Conservation (phyloP, 2,888 invertebrate genomes). For the Autographa pulchrina region DNA sequence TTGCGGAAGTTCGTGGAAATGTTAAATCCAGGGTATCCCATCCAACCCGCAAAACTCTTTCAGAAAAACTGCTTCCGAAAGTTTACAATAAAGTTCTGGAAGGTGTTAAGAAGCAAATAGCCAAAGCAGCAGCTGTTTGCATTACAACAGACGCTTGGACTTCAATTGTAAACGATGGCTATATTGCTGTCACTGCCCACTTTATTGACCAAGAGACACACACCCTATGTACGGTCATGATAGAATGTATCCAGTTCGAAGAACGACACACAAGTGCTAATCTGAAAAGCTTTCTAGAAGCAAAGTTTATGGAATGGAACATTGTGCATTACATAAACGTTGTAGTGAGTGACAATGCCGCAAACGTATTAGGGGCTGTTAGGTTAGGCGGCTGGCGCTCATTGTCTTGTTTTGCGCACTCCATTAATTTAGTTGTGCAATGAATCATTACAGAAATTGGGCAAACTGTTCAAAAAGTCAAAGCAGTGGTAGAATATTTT, state of each 20-base stretch:
- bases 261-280: slow-evolving; percentile 29
- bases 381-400: slow-evolving; percentile 30
- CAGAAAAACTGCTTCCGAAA: slow-evolving; percentile 7
- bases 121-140: slow-evolving; percentile 31
- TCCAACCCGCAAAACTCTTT: slow-evolving; percentile 14
- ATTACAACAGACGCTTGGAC: slow-evolving; percentile 32
- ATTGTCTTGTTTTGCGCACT: slow-evolving; percentile 26
- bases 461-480: slow-evolving; percentile 26
- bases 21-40: slow-evolving; percentile 16
- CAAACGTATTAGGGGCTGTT: slow-evolving; percentile 18
- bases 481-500: slow-evolving; percentile 40
- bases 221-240: slow-evolving; percentile 27
- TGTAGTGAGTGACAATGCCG: slow-evolving; percentile 18
- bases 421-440: slow-evolving; percentile 26
- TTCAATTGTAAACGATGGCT: slow-evolving; percentile 17
- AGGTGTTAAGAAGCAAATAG: slow-evolving; percentile 15
- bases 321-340: slow-evolving; percentile 5
- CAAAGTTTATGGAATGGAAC: slow-evolving; percentile 23
- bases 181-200: slow-evolving; percentile 27
- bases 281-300: slow-evolving; percentile 12
- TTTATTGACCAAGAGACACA: slow-evolving; percentile 14
- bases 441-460: slow-evolving; percentile 21
- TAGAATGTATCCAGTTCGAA: slow-evolving; percentile 32
- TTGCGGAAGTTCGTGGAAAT: slow-evolving; percentile 15
- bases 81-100: slow-evolving; percentile 10